Evolutionary conservation across 2,797 vertebrate genomes (phyloP).

Genomic region (Dendrocincla tyrannina): DNA sequence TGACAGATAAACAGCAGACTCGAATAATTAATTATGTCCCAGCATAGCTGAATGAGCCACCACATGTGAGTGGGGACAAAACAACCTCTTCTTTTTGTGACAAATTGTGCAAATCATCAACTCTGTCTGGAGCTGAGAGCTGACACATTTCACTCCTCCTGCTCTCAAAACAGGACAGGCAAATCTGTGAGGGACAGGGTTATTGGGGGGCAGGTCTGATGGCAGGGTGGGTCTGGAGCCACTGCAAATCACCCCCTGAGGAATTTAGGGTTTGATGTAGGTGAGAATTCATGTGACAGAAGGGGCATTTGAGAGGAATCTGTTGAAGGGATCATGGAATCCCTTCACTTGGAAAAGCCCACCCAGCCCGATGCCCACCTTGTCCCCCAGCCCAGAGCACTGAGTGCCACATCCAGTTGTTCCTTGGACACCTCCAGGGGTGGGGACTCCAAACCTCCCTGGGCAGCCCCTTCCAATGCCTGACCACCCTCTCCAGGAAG

Average conservation of each 20-base stretch:
- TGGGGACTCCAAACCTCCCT: too few species aligned
- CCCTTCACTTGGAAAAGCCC: too few species aligned
- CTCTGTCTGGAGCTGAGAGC: not conserved
- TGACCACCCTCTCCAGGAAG: not conserved
- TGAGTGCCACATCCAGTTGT: too few species aligned
- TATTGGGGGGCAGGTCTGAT: not conserved
- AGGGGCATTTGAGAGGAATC: not conserved
- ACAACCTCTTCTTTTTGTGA: conserved; percentile 6
- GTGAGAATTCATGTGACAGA: too few species aligned
- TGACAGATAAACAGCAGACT: conserved; percentile 57
- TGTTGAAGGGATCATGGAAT: not conserved
- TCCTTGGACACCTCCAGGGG: too few species aligned
- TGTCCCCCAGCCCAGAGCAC: too few species aligned
- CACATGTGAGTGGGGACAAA: conserved; percentile 52
- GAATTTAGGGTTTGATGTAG: not conserved
- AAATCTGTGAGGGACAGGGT: not conserved
- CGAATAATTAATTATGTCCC: conserved; percentile 49
- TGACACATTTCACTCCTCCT: not conserved
- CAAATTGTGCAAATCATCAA: not conserved
- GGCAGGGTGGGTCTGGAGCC: not conserved
- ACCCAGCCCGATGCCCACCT: too few species aligned
- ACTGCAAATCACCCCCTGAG: not conserved
- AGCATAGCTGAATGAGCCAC: conserved; percentile 12
- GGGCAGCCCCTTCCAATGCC: too few species aligned
- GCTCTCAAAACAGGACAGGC: not conserved